Evolutionary conservation across 1,140 invertebrate species (phyloP).

Genomic region (Acarapis woodi): DNA sequence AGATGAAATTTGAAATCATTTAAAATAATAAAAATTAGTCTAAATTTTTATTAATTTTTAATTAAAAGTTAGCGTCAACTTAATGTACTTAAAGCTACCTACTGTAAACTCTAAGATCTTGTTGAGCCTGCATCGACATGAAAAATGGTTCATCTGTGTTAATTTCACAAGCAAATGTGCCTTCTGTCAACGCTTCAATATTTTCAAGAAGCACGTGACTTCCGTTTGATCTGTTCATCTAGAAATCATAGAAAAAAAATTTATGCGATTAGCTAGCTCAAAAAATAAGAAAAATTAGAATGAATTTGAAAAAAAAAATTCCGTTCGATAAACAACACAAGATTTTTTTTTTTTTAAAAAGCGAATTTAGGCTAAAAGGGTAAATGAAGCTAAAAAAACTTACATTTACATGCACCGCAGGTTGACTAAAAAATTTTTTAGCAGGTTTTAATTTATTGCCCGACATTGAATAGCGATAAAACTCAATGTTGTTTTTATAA

Average conservation of each 20-base stretch:
- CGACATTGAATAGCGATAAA: constrained; percentile 11
- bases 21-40: not conserved
- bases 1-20: not conserved
- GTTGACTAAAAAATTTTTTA: constrained; percentile 6
- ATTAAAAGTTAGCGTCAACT: not conserved
- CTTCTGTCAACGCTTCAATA: constrained; percentile 11
- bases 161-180: constrained; percentile 15
- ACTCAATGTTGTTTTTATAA: constrained; percentile 14
- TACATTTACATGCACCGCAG: constrained; percentile 12
- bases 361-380: not conserved
- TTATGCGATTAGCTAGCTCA: not conserved
- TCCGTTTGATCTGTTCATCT: constrained; percentile 11
- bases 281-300: not conserved
- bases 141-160: constrained; percentile 8
- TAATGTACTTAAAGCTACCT: not conserved
- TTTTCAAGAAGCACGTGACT: constrained; percentile 11
- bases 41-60: not conserved
- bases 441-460: constrained; percentile 6
- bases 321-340: not conserved
- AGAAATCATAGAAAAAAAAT: constrained; percentile 1
- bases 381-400: constrained; percentile 3
- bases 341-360: not conserved
- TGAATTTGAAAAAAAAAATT: too few species aligned
- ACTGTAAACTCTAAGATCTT: constrained; percentile 2
- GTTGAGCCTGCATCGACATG: not conserved